Conservation (phyloP, 2,113 vertebrate species). For the Tamias sibiricus region DNA sequence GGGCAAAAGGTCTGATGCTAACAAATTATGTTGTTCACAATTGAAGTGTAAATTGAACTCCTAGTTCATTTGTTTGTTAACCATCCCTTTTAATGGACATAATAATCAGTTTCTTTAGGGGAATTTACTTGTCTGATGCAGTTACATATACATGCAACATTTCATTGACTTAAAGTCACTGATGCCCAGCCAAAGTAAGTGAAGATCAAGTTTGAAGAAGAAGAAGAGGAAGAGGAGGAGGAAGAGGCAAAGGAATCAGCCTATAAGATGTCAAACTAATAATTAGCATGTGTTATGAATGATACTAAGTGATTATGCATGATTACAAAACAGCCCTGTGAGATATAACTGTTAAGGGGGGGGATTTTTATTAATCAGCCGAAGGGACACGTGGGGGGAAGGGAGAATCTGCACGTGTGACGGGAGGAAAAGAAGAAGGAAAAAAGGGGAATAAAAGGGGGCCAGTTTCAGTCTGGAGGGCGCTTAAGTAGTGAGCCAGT, state of each 20-base stretch:
- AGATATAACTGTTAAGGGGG: background rate
- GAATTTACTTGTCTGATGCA: background rate
- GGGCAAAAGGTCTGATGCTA: conserved; percentile 35
- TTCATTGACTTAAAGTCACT: background rate
- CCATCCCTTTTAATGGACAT: conserved; percentile 26
- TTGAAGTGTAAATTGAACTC: conserved; percentile 54
- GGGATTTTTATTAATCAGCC: no score
- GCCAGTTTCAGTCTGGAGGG: no score
- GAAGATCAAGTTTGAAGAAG: background rate
- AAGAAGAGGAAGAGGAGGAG: no score
- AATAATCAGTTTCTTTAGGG: background rate
- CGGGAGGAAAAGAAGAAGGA: no score
- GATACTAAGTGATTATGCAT: background rate
- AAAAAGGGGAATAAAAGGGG: no score
- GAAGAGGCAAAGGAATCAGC: no score
- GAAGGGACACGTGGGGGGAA: no score
- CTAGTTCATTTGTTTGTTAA: conserved; percentile 31
- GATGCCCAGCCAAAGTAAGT: background rate
- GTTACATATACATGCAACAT: background rate
- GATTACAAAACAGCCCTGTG: background rate
- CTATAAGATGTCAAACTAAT: background rate
- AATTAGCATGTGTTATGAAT: background rate
- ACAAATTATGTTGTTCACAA: conserved; percentile 38
- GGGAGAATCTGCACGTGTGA: no score
- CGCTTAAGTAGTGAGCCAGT: no score